Conservation (phyloP, 1,140 invertebrate genomes). For the Idris sp. region DNA sequence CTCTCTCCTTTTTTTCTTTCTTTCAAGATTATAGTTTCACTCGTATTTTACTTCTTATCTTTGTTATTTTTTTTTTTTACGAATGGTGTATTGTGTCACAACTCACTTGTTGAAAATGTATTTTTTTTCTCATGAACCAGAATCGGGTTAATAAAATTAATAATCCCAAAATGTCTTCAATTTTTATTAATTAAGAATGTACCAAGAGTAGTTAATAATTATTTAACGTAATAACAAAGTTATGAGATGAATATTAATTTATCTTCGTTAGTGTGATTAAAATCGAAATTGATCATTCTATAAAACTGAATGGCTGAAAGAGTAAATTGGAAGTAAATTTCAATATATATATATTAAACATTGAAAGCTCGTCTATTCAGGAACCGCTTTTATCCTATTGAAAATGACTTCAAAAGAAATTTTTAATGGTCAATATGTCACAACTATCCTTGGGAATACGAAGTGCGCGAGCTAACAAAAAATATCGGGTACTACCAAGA, state of each 20-base stretch:
- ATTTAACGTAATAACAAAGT: no score
- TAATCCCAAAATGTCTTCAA: no score
- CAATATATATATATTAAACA: slow-evolving; percentile 16
- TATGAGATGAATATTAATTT: no score
- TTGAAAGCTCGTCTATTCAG: slow-evolving; percentile 6
- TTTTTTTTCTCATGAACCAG: no score
- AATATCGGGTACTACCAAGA: slow-evolving; percentile 18
- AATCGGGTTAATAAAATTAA: no score
- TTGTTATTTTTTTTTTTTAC: no score
- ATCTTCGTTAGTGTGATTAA: no score
- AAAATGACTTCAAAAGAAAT: slow-evolving; percentile 41
- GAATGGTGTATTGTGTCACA: no score
- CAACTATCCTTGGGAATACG: slow-evolving; percentile 30
- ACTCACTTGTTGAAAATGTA: no score
- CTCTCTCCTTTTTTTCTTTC: slow-evolving; percentile 13
- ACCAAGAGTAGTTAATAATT: no score
- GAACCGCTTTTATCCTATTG: slow-evolving; percentile 21
- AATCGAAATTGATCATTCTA: neutral
- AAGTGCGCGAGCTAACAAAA: slow-evolving; percentile 26
- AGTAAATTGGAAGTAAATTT: slow-evolving; percentile 3
- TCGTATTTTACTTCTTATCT: slow-evolving; percentile 21
- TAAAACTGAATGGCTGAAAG: neutral
- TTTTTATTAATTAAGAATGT: no score
- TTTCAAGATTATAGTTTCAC: slow-evolving; percentile 17
- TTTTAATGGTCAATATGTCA: slow-evolving; percentile 48